A percentile compares a stretch with the other conserved stretches of the same genome.
Conservation (phyloP, 2,888 invertebrate species). For the Tyria jacobaeae region DNA sequence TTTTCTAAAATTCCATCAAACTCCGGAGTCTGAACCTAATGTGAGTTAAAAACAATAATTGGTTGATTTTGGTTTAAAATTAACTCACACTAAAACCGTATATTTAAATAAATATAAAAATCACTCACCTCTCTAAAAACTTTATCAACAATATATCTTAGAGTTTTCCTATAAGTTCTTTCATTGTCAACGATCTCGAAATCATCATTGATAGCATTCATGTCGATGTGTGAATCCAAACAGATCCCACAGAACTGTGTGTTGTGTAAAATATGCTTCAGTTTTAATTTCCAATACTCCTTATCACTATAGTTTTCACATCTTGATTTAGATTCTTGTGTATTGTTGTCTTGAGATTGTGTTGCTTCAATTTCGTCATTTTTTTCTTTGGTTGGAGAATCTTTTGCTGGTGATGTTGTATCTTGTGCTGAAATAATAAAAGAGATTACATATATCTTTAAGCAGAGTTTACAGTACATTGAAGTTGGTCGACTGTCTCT, state of each 20-base stretch:
- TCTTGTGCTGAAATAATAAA: not conserved
- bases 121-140: slow-evolving; percentile 7
- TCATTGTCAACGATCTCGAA: not conserved
- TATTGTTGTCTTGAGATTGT: no score
- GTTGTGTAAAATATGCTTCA: slow-evolving; percentile 27
- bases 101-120: no score
- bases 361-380: not conserved
- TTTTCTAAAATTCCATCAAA: no score
- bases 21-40: no score
- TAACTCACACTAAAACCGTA: no score
- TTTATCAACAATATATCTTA: not conserved
- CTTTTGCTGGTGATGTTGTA: no score
- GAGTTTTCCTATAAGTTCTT: not conserved
- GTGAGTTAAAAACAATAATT: no score
- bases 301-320: not conserved
- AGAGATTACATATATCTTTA: no score
- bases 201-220: not conserved
- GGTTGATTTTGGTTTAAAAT: no score
- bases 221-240: not conserved
- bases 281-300: slow-evolving; percentile 20
- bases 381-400: no score
- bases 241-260: slow-evolving; percentile 31
- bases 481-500: no score
- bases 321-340: not conserved
- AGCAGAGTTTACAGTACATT: no score